Percentiles rank a stretch among this genome's conserved stretches.
Evolutionary conservation across 2,113 vertebrate species (phyloP).

Genomic region (Tenebrosternarchus preto): DNA sequence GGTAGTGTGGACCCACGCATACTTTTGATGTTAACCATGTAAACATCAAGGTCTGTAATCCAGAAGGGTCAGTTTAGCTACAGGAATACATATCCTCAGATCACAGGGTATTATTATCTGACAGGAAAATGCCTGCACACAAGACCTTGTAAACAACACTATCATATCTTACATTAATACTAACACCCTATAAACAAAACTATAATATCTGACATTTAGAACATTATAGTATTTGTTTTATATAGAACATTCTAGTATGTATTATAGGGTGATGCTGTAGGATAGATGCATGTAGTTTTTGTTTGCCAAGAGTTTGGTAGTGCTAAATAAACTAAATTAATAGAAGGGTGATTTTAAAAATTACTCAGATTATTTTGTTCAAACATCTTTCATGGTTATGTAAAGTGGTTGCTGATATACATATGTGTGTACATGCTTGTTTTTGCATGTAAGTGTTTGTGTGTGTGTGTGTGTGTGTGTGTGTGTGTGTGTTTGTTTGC

Average conservation of each 20-base stretch:
- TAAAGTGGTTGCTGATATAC: too few species aligned
- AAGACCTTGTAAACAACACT: too few species aligned
- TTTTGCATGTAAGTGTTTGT: too few species aligned
- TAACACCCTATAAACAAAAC: not conserved
- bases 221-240: not conserved
- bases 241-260: too few species aligned
- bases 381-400: too few species aligned
- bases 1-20: not conserved
- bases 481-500: too few species aligned
- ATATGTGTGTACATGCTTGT: too few species aligned
- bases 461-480: too few species aligned
- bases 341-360: not conserved
- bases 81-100: not conserved
- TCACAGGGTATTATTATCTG: not conserved
- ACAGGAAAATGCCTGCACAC: not conserved
- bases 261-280: not conserved
- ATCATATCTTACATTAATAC: too few species aligned
- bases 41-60: not conserved
- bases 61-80: not conserved
- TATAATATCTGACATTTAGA: not conserved
- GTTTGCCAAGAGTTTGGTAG: not conserved
- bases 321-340: not conserved
- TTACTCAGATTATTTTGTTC: too few species aligned
- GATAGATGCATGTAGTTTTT: not conserved
- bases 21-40: not conserved